Percentiles rank a stretch among this genome's conserved stretches.
Evolutionary conservation across 1,140 invertebrate species (phyloP).

Genomic region (Meloidogyne exigua): DNA sequence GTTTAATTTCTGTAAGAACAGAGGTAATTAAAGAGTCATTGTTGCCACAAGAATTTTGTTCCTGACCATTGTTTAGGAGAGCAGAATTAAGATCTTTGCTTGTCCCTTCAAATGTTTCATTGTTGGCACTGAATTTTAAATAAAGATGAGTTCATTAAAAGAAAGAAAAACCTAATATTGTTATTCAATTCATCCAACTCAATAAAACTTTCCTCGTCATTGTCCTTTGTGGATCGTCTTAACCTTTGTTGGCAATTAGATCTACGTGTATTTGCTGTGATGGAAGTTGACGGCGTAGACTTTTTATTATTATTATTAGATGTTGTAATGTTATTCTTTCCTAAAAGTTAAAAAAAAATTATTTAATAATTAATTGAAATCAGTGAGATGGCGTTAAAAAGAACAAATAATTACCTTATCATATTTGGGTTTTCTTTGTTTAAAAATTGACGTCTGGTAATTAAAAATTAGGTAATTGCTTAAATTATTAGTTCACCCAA

Average conservation of each 20-base stretch:
- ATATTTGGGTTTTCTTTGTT: too few relatives aligned
- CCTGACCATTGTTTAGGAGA: not conserved
- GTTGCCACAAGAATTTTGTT: not conserved
- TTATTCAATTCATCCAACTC: not conserved
- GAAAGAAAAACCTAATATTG: not conserved
- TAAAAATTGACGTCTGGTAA: too few relatives aligned
- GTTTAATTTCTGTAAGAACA: not conserved
- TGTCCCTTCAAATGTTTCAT: not conserved
- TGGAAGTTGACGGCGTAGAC: not conserved
- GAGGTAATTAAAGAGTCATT: not conserved
- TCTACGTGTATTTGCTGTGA: not conserved
- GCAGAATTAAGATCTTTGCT: not conserved
- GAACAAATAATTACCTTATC: not conserved
- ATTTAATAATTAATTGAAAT: not conserved
- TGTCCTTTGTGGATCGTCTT: not conserved
- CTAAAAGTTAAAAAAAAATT: too few relatives aligned
- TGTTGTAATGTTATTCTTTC: not conserved
- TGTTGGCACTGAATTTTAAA: not conserved
- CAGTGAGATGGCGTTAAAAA: not conserved
- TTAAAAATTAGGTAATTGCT: too few relatives aligned
- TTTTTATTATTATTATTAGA: not conserved
- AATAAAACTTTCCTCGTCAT: not conserved
- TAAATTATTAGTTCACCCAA: too few relatives aligned
- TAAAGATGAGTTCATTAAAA: too few relatives aligned
- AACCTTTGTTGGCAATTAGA: not conserved